phyloP scores from a whole-genome alignment of 2,113 vertebrate genomes.

The Neolamprologus kungweensis region DNA sequence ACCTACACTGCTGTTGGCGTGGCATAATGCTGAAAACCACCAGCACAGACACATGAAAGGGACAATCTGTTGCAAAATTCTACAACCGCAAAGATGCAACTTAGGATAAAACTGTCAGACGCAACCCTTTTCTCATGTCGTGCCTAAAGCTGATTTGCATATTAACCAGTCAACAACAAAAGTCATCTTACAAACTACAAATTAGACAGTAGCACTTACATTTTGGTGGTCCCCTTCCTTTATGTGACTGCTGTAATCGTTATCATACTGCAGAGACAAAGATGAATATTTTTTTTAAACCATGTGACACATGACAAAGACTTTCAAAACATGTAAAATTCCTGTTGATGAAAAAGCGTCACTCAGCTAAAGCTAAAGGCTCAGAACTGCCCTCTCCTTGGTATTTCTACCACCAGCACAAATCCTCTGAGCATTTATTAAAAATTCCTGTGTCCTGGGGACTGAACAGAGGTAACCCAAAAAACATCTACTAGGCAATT shows the following conservation, averaged over 20 bases:
- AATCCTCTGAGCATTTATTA: slow-evolving; percentile 46
- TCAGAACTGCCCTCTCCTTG: background rate
- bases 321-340: background rate
- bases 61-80: background rate
- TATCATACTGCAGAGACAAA: slow-evolving; percentile 14
- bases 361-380: background rate
- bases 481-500: background rate
- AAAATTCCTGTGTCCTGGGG: slow-evolving; percentile 48
- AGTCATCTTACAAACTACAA: background rate
- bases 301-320: background rate
- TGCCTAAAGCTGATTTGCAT: background rate
- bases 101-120: background rate
- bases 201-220: slow-evolving; percentile 20
- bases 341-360: background rate
- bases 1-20: background rate
- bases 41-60: background rate
- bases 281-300: background rate
- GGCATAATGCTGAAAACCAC: background rate
- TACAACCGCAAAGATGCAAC: background rate
- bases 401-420: background rate
- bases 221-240: slow-evolving; percentile 3
- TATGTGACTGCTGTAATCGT: background rate
- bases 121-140: fast-evolving
- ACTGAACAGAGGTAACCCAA: background rate
- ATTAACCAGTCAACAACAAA: background rate